Base-by-base conservation (phyloP, 2,888 invertebrate species). In the Spatulosminthurus flaviceps region DNA sequence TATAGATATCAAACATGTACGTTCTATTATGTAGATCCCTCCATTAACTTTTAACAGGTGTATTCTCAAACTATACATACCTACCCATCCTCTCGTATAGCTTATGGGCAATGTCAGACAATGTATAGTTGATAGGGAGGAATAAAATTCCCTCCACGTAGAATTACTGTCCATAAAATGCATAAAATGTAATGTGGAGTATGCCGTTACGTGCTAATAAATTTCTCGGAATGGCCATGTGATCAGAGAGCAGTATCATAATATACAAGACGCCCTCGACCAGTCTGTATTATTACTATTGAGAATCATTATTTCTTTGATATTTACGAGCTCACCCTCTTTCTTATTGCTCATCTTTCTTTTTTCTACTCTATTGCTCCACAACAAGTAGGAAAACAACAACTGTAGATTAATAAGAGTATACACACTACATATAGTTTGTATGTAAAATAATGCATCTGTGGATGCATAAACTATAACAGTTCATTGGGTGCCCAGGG, bases 141-240 rank as follows among this genome's bases (percentile, higher is more conserved):
- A 21, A 70, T 29, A 70, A 34, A 60, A 73, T 73, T 73, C 73
- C 61, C 73, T 73, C 73, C 73, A 73, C 73, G 73, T 73, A 73
- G 29, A 73, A 43, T 22, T 60, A 43, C 43, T 28, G 28, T 73
- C 26, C 79, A 77, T 79, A 77, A 79, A 79, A 79, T 79, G 64
- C 77, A 79, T 79, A 79, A 79, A 79, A 79, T 79, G 71, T 79
- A 79, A 76, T 76, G 76, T 77, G 77, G 72, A 71, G 66, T 71
- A 77, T 77, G 72, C 79, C 79, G 79, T 79, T 79, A 79, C 79
- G 69, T 79, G 79, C 79, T 79, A 79, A 79, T 79, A 77, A 79
- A 77, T 79, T 77, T 77, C 64, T 76, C 66, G 71, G 76, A 79
- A 79, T 79, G 76, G 77, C 70, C 71, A 24, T 26, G 28, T 29